These are phyloP conservation scores for Caradrina kadenii DNA, from an alignment of 2,888 invertebrate genomes.

Conservation along the genomic window DNA sequence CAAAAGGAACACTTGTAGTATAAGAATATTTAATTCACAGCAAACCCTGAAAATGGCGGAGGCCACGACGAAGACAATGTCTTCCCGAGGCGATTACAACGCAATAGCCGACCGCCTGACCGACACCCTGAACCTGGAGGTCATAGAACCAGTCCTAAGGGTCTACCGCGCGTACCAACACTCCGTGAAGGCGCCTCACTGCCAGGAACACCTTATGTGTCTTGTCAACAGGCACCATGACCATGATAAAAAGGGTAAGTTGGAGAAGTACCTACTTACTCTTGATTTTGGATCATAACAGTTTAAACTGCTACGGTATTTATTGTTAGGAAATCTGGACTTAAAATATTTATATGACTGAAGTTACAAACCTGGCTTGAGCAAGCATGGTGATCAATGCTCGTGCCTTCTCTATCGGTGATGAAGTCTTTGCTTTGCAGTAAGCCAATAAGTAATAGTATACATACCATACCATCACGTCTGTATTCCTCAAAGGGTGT, in stretches of 20 bases:
- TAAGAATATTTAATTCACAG: slow-evolving; percentile 77
- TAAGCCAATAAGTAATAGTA: too few relatives aligned
- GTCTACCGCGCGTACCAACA: slow-evolving; percentile 95
- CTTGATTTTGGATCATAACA: too few relatives aligned
- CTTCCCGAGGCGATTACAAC: slow-evolving; percentile 92
- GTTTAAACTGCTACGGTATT: too few relatives aligned
- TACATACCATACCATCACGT: too few relatives aligned
- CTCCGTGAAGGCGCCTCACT: slow-evolving; percentile 92
- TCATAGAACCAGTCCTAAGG: slow-evolving; percentile 95
- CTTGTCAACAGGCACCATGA: slow-evolving; percentile 93
- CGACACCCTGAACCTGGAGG: slow-evolving; percentile 95
- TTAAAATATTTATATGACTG: too few relatives aligned
- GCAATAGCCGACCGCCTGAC: slow-evolving; percentile 94
- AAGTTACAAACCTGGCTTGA: too few relatives aligned
- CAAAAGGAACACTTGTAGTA: not conserved
- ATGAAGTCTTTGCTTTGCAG: too few relatives aligned
- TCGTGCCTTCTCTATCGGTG: too few relatives aligned
- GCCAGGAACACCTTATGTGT: slow-evolving; percentile 95
- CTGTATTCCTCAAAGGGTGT: too few relatives aligned
- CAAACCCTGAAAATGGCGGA: slow-evolving; percentile 94
- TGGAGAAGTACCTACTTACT: too few relatives aligned
- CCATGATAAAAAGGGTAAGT: slow-evolving; percentile 84
- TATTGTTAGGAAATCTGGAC: too few relatives aligned
- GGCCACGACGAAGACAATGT: slow-evolving; percentile 91
- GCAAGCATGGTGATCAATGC: too few relatives aligned